Percentiles rank a stretch among this genome's conserved stretches.
Evolutionary conservation across 2,797 vertebrate species (phyloP).

Genomic region (Pseudotriccus pelzelni): DNA sequence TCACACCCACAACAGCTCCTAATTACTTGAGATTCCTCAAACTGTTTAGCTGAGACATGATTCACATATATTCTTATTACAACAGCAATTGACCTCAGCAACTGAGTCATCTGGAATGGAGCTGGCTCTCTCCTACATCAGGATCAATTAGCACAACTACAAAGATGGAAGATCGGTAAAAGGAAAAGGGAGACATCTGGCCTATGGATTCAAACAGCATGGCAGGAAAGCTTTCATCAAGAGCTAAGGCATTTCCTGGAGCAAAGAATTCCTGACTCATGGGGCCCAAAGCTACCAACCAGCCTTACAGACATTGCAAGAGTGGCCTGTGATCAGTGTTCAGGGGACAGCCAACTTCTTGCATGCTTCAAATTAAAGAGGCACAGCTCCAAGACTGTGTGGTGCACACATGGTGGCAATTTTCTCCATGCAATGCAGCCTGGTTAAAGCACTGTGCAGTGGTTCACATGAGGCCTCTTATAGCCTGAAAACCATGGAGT

Average conservation of each 20-base stretch:
- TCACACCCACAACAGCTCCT: neutral
- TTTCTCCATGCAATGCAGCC: neutral
- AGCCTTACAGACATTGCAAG: no score
- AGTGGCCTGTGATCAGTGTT: neutral
- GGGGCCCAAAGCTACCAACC: neutral
- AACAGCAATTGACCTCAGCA: neutral
- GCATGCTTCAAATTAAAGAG: neutral
- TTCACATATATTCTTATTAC: neutral
- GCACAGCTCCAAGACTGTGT: neutral
- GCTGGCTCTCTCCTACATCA: neutral
- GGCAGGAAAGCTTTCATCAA: neutral
- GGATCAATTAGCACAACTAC: neutral
- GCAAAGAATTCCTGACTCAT: neutral
- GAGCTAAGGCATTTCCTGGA: rapidly evolving
- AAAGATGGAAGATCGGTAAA: neutral
- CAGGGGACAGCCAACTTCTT: neutral
- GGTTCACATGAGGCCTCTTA: neutral
- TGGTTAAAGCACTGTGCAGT: neutral
- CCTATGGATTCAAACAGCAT: neutral
- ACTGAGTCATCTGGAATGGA: neutral
- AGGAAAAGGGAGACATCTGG: neutral
- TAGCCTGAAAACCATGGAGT: neutral
- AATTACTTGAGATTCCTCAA: neutral
- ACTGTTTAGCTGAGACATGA: neutral
- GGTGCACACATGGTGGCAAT: neutral